Base-by-base conservation (phyloP, 2,797 vertebrate genomes). In the Channa striata region DNA sequence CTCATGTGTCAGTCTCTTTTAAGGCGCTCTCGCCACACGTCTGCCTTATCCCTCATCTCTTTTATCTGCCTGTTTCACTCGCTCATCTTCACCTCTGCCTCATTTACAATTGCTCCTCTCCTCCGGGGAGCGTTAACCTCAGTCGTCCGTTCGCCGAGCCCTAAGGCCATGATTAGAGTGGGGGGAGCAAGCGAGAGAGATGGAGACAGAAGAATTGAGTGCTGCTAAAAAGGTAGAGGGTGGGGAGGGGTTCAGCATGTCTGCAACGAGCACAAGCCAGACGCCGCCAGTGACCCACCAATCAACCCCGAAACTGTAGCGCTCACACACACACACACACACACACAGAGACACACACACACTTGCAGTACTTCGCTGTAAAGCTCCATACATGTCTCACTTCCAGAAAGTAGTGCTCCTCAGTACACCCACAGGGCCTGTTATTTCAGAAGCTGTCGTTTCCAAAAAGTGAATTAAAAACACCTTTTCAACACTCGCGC, bases 71-170 rank as follows among this genome's bases (percentile, higher is more conserved):
- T 77, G 83, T 82, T 90, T 89, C 86, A 82, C 78, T 80, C 65
- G 49, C 72, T 89, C 86, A 85, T 74, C 85, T 83, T 92, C 87
- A 89, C 91, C 89, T 90, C 82, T 75, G 81, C 85, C 83, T 91
- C 86, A 87, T 91, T 91, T 90, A 89, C 85, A 87, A 83, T 81
- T 54, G 76, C 78, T 82, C 68, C 71, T 70, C 57, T 90, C 84
- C 81, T 87, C 83, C 0, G 59, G 88, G 85, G 77, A 91, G 81
- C 33, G 71, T 89, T 91, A 89, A 92, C 90, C 90, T 83, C 81
- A 74, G 85, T 80, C 65, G 46, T 79, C 74, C 51, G 36, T 78
- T 85, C 60, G 43, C 81, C 20, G 33, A 47, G 80, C 84, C 90
- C 84, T 44, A 25, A 77, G 85, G 90, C 85, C 85, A 78, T 87